Conservation (phyloP, 2,888 invertebrate genomes). For the Melinaea menophilus region DNA sequence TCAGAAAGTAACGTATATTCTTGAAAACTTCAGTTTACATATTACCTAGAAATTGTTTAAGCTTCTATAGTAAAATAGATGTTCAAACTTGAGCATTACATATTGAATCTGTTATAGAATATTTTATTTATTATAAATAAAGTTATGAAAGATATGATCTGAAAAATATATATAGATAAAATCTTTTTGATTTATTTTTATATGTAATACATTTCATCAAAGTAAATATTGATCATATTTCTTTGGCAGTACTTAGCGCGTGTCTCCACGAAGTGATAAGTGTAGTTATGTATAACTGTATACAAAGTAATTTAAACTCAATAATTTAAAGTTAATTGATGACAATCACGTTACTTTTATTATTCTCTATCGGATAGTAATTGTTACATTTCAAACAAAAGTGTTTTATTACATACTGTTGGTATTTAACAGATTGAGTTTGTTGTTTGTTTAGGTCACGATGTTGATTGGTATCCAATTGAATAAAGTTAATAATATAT, state of each 20-base stretch:
- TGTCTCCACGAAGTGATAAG: not conserved
- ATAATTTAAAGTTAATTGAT: not conserved
- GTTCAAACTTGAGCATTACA: too few relatives aligned
- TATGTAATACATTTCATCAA: not conserved
- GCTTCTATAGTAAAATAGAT: too few relatives aligned
- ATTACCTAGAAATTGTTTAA: too few relatives aligned
- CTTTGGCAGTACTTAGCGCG: not conserved
- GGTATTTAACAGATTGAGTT: slow-evolving; percentile 3
- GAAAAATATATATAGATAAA: too few relatives aligned
- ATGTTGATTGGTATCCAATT: not conserved
- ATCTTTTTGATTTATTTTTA: too few relatives aligned
- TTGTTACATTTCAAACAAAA: slow-evolving; percentile 1
- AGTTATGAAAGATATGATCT: too few relatives aligned
- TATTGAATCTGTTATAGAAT: too few relatives aligned
- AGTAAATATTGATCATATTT: not conserved
- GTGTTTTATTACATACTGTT: not conserved
- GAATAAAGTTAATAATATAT: not conserved
- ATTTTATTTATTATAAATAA: too few relatives aligned
- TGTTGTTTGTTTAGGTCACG: not conserved
- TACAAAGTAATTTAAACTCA: not conserved
- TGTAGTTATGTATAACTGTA: not conserved
- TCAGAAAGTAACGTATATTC: too few relatives aligned
- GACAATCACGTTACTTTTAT: not conserved
- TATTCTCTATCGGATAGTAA: not conserved
- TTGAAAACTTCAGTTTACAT: too few relatives aligned